Percentiles rank a stretch among this genome's conserved stretches.
Conservation (phyloP, 2,888 invertebrate species). For the Argyra leucocephala region DNA sequence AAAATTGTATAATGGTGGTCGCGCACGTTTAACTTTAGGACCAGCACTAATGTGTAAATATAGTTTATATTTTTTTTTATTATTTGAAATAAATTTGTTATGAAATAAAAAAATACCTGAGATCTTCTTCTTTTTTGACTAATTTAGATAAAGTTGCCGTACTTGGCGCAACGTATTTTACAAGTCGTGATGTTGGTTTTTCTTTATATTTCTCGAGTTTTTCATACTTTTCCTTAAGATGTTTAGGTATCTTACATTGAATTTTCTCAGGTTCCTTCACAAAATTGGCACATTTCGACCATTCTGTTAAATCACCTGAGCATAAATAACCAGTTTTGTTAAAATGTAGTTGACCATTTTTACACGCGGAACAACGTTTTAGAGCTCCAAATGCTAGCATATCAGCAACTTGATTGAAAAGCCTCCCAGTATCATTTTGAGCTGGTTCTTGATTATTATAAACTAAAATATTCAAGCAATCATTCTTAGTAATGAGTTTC, state of each 20-base stretch:
- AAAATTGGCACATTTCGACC: conserved; percentile 74
- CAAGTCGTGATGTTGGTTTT: conserved; percentile 49
- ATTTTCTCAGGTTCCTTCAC: conserved; percentile 63
- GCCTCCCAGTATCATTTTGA: conserved; percentile 50
- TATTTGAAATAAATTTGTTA: too few relatives aligned
- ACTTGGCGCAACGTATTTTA: conserved; percentile 48
- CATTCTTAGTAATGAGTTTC: conserved; percentile 49
- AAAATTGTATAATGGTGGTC: conserved; percentile 65
- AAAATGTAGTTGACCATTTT: conserved; percentile 59
- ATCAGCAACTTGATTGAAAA: conserved; percentile 67
- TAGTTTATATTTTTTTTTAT: neutral
- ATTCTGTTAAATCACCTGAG: conserved; percentile 61
- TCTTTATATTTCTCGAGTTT: conserved; percentile 56
- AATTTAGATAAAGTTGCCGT: conserved; percentile 31
- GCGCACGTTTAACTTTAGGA: conserved; percentile 55
- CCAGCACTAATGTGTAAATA: conserved; percentile 31
- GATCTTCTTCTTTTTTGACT: conserved; percentile 47
- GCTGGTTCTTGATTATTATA: conserved; percentile 64
- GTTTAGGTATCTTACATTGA: conserved; percentile 58
- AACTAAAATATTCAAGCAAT: conserved; percentile 57
- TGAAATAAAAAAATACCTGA: neutral
- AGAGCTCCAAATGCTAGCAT: conserved; percentile 81
- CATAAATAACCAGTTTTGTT: conserved; percentile 75
- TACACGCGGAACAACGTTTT: conserved; percentile 68
- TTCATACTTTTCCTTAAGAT: conserved; percentile 47